phyloP scores from a whole-genome alignment of 2,113 vertebrate species.

The Nothocercus julius region DNA sequence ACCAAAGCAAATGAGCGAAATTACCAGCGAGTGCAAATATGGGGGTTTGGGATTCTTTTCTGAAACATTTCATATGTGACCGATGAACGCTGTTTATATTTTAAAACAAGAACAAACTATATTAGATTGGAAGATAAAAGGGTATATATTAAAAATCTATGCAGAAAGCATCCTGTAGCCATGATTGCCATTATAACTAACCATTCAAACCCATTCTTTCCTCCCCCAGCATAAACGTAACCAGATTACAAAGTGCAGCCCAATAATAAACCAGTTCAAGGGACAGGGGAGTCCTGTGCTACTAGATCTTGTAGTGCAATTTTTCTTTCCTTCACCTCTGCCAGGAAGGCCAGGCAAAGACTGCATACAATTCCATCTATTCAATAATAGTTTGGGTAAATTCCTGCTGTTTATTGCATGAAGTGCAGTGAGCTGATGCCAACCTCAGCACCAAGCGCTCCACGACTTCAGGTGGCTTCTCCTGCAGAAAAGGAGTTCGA shows the following conservation, averaged over 20 bases:
- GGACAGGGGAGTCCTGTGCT: background rate
- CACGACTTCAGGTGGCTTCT: background rate
- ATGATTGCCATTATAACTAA: background rate
- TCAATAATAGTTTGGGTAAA: background rate
- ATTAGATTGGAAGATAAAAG: background rate
- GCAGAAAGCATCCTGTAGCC: background rate
- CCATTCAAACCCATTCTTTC: background rate
- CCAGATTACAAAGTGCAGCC: background rate
- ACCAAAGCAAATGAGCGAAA: slow-evolving; percentile 47
- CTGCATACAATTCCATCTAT: rapidly evolving
- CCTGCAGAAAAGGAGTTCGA: background rate
- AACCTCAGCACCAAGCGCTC: background rate
- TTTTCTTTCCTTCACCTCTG: background rate
- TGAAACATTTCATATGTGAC: background rate
- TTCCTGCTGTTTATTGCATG: rapidly evolving
- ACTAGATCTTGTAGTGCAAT: background rate
- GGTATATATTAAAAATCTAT: background rate
- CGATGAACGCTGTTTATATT: background rate
- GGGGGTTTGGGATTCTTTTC: background rate
- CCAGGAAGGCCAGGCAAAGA: background rate
- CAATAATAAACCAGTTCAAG: background rate
- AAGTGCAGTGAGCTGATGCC: background rate
- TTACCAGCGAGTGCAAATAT: background rate
- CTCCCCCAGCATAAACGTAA: background rate
- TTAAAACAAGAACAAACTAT: background rate